Evolutionary conservation across 2,797 vertebrate genomes (phyloP), one percentile per base, ranked within the genome.

Genomic region (Schizopygopsis pylzovi): DNA sequence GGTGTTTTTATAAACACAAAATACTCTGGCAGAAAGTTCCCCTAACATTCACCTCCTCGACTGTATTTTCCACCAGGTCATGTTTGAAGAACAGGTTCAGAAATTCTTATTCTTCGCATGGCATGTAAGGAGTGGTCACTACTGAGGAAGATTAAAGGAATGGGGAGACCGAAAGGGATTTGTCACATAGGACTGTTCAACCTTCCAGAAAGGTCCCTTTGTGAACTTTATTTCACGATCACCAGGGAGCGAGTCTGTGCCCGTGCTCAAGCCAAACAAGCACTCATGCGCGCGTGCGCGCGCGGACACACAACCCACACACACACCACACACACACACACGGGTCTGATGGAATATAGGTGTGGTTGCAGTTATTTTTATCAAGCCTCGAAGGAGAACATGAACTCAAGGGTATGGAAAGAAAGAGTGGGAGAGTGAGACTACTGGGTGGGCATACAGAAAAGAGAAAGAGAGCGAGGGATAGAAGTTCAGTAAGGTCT

Each of bases 1-100:
- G 91, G 91, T 90, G 89, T 92, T 92, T 91, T 91, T 61, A 87
- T 88, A 90, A 90, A 89, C 87, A 87, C 85, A 87, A 91, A 84
- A 82, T 89, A 81, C 86, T 90, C 90, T 87, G 90, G 90, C 85
- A 86, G 82, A 87, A 72, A 91, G 43, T 37, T 28, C 56, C 72
- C 81, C 73, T 81, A 76, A 86, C 86, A 75, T 76, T 81, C 79
- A 73, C 82, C 85, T 86, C 61, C 68, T 87, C 78, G 49, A 39
- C 43, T 7, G 70, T 22, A 39, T 39, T 75, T 83, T 86, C 88
- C 61, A 73, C 78, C 85, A 82, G 83, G 47, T 83, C 84, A 20
- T 61, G 47, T 89, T 87, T 91, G 87, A 85, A 86, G 86, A 85
- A 86, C 82, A 45, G 86, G 54, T 83, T 47, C 63, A 82, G 85